Evolutionary conservation across 37 sponge, comb jelly and placozoan species (phyloP).

Genomic region (Diacarnus erythraeanus): DNA sequence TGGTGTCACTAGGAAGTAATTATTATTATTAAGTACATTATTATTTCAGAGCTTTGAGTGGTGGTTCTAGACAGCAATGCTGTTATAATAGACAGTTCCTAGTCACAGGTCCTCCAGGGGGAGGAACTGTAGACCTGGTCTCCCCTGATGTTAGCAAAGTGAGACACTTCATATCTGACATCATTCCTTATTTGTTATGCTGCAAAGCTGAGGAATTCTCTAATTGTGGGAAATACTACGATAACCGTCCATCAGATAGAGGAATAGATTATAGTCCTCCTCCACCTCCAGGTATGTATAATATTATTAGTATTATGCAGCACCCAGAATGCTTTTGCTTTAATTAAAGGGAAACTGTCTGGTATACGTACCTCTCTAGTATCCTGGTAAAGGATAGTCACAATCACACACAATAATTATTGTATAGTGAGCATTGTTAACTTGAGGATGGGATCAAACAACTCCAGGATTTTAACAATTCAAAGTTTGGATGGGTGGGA

Average conservation of each 20-base stretch:
- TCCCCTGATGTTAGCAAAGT: conserved; percentile 11
- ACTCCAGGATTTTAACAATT: too few relatives aligned
- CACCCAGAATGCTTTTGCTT: too few relatives aligned
- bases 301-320: too few relatives aligned
- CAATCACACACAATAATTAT: too few relatives aligned
- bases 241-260: conserved; percentile 53
- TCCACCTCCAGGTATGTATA: conserved; percentile 28
- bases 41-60: conserved; percentile 11
- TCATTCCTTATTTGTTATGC: conserved; percentile 46
- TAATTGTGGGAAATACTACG: conserved; percentile 40
- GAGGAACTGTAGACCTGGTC: conserved; percentile 39
- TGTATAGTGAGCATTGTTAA: too few relatives aligned
- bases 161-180: conserved; percentile 28
- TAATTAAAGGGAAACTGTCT: too few relatives aligned
- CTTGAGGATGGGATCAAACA: too few relatives aligned
- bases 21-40: too few relatives aligned
- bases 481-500: too few relatives aligned
- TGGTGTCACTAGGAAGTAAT: too few relatives aligned
- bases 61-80: conserved; percentile 57
- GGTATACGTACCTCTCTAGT: too few relatives aligned
- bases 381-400: too few relatives aligned
- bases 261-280: conserved; percentile 21
- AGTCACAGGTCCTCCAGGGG: conserved; percentile 39
- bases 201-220: conserved; percentile 41
- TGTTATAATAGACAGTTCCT: conserved; percentile 43